Conservation (phyloP, 2,113 vertebrate species). For the Aepyceros melampus region DNA sequence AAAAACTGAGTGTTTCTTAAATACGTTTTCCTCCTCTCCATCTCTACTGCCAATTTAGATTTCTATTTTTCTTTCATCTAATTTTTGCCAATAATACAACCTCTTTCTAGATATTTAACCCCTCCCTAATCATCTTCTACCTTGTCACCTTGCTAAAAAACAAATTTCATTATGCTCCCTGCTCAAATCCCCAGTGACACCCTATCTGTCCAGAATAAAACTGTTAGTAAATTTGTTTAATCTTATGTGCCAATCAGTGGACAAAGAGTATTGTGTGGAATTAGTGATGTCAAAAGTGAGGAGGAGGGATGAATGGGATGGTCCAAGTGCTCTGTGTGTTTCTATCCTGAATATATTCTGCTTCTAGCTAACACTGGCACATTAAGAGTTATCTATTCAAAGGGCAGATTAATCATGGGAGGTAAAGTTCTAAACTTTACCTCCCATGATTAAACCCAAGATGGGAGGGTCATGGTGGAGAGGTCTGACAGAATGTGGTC, state of each 20-base stretch:
- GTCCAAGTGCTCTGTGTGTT: neutral
- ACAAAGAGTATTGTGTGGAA: neutral
- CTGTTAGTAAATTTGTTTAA: neutral
- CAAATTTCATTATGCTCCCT: neutral
- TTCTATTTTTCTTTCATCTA: neutral
- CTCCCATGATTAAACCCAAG: no score
- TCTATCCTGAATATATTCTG: neutral
- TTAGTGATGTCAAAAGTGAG: neutral
- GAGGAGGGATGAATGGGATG: neutral
- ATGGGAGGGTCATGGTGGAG: no score
- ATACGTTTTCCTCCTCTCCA: neutral
- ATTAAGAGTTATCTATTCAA: neutral
- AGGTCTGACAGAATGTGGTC: no score
- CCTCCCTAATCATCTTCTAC: neutral
- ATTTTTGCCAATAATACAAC: neutral
- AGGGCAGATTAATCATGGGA: neutral
- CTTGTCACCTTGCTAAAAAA: neutral
- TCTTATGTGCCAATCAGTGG: neutral
- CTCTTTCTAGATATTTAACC: neutral
- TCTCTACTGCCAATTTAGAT: neutral
- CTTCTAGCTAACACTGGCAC: neutral
- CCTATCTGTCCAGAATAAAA: neutral
- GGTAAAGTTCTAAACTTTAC: no score
- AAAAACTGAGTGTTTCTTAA: neutral
- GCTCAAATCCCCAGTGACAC: neutral